Conservation (phyloP, 2,888 invertebrate species). For the Operophtera brumata region DNA sequence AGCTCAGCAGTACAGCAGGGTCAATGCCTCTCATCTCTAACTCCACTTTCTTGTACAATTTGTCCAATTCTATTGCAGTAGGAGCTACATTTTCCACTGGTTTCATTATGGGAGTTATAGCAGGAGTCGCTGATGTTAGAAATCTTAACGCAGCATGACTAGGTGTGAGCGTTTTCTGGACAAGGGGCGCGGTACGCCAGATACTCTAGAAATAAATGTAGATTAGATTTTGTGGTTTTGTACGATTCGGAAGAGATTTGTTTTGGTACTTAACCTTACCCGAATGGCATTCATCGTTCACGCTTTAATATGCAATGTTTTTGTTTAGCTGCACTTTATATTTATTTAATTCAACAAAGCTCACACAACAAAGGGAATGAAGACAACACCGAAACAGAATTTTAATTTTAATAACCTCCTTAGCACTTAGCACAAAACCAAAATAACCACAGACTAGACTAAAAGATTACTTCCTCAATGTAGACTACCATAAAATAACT, state of each 20-base stretch:
- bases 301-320: background rate
- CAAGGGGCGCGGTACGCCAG: conserved; percentile 49
- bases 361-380: background rate
- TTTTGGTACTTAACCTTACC: conserved; percentile 41
- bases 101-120: conserved; percentile 42
- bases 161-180: conserved; percentile 41
- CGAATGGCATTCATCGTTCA: conserved; percentile 48
- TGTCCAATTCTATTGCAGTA: conserved; percentile 81
- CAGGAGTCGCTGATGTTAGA: conserved; percentile 42
- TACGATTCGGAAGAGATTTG: background rate
- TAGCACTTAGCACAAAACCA: no score
- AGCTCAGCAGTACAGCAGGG: conserved; percentile 92
- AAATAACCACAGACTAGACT: no score
- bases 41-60: conserved; percentile 90
- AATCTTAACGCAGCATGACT: conserved; percentile 45
- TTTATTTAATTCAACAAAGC: background rate
- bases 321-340: no score
- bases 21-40: conserved; percentile 94
- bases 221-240: background rate
- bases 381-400: no score
- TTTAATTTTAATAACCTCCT: no score
- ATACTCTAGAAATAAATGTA: conserved; percentile 49
- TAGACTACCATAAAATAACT: no score
- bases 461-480: no score
- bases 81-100: conserved; percentile 43